A percentile compares a stretch with the other conserved stretches of the same genome.
phyloP scores from a whole-genome alignment of 2,888 invertebrate species.

The Scaptomyza reducta region DNA sequence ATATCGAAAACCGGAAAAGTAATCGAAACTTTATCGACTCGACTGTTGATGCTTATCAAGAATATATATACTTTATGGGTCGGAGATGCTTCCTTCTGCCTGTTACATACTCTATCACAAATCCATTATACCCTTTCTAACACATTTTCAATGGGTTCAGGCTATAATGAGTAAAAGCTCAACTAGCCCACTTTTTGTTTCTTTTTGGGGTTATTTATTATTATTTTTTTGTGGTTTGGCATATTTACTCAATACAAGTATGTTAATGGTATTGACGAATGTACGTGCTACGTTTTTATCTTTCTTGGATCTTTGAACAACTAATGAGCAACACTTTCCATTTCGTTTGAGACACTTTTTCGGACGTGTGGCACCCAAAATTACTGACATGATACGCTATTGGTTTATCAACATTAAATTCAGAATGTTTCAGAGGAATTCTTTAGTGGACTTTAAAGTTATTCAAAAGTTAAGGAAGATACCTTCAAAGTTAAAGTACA shows the following conservation, averaged over 20 bases:
- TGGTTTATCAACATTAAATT: background rate
- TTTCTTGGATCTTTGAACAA: slow-evolving; percentile 19
- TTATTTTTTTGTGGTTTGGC: slow-evolving; percentile 12
- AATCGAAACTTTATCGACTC: no score
- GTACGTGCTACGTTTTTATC: slow-evolving; percentile 41
- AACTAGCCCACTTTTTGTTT: background rate
- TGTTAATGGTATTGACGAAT: slow-evolving; percentile 52
- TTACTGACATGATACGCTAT: no score
- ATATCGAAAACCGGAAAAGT: no score
- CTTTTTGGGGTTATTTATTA: slow-evolving; percentile 1
- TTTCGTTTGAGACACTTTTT: slow-evolving; percentile 48
- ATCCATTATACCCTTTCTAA: no score
- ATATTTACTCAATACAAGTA: slow-evolving; percentile 22
- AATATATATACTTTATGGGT: no score
- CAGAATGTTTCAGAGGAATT: background rate
- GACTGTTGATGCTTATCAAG: no score
- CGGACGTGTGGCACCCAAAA: slow-evolving; percentile 5
- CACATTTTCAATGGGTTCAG: no score
- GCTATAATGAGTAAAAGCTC: background rate
- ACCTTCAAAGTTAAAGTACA: no score
- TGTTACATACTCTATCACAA: no score
- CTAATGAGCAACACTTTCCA: slow-evolving; percentile 67
- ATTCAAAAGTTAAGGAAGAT: no score
- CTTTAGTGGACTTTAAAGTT: no score
- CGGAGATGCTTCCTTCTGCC: no score